These are phyloP conservation scores for Anguilla rostrata DNA, from an alignment of 2,113 vertebrate genomes.

Conservation along the genomic window DNA sequence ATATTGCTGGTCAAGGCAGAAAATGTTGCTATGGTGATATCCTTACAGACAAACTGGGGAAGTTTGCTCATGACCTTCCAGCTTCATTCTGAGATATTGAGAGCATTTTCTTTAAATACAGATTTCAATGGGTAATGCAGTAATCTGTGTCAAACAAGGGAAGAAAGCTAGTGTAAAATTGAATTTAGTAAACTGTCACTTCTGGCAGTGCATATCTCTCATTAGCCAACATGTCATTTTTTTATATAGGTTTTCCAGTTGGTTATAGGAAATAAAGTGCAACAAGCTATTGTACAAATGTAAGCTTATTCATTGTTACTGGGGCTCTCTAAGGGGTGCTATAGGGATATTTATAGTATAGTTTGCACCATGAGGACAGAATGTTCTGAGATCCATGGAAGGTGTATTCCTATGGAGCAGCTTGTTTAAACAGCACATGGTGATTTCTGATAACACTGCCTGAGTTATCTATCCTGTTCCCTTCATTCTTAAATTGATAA, in stretches of 20 bases:
- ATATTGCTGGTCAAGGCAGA: slow-evolving; percentile 70
- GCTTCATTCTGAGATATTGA: neutral
- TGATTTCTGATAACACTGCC: neutral
- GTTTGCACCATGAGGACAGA: no score
- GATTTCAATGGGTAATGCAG: neutral
- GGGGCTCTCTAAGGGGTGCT: no score
- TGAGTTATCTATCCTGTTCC: neutral
- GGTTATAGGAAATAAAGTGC: no score
- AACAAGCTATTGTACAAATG: no score
- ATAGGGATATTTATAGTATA: no score
- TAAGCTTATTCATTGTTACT: no score
- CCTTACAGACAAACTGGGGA: slow-evolving; percentile 36
- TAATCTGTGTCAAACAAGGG: neutral
- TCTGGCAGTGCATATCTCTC: neutral
- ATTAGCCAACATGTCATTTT: neutral
- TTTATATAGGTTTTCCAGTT: no score
- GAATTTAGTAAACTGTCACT: neutral
- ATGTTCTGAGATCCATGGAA: no score
- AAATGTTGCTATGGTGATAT: slow-evolving; percentile 77
- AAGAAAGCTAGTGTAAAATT: neutral
- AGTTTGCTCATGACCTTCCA: neutral
- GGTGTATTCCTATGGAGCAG: neutral
- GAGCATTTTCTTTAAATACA: neutral
- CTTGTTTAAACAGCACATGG: neutral
- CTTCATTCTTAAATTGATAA: neutral